A percentile compares a stretch with the other conserved stretches of the same genome.
phyloP scores from a whole-genome alignment of 1,140 invertebrate species.

The Nomia melanderi region DNA sequence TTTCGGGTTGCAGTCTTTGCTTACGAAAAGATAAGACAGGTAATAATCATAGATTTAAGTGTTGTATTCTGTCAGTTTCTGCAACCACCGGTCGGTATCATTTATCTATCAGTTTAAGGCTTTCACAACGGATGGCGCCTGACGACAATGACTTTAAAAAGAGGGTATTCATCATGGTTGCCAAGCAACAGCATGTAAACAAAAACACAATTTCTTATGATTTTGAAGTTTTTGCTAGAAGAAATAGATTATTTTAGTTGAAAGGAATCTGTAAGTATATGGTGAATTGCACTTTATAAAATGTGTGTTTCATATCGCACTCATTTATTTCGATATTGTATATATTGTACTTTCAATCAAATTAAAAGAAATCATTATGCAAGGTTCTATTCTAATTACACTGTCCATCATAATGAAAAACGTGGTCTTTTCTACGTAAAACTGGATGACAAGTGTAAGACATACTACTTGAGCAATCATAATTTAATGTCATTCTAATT shows the following conservation, averaged over 20 bases:
- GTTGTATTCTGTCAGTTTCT: no score
- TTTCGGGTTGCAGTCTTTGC: no score
- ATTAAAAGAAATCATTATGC: slow-evolving; percentile 10
- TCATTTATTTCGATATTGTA: slow-evolving; percentile 5
- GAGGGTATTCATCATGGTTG: slow-evolving; percentile 17
- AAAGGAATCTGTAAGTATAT: slow-evolving; percentile 7
- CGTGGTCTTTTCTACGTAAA: slow-evolving; percentile 63
- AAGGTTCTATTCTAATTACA: slow-evolving; percentile 32
- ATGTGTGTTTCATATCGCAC: not conserved
- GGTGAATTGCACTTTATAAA: not conserved
- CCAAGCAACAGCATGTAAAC: slow-evolving; percentile 24
- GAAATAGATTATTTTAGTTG: not conserved
- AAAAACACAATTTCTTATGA: not conserved
- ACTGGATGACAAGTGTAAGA: slow-evolving; percentile 56
- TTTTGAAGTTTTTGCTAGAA: not conserved
- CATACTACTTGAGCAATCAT: not conserved
- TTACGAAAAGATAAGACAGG: no score
- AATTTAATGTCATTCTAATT: not conserved
- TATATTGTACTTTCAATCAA: not conserved
- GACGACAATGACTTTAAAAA: no score
- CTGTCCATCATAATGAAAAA: slow-evolving; percentile 53
- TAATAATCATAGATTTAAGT: no score
- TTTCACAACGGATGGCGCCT: no score
- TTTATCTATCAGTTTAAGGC: no score
- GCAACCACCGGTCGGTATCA: no score